These are phyloP conservation scores for Drosophila saltans DNA, from an alignment of 1,140 invertebrate species.

Conservation along the genomic window DNA sequence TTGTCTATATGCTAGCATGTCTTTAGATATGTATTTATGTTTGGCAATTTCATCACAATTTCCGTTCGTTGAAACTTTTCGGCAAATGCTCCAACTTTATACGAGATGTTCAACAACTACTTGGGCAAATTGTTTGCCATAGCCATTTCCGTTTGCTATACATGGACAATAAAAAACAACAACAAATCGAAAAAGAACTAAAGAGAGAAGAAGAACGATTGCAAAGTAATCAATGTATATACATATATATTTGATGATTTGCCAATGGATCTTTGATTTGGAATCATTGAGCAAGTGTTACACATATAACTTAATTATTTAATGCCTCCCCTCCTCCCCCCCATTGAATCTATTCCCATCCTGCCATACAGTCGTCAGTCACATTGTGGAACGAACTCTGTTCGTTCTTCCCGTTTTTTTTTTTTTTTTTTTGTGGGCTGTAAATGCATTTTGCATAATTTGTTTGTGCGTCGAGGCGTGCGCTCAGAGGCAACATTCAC, in stretches of 20 bases:
- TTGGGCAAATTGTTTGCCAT: constrained; percentile 72
- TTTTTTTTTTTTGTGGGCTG: constrained; percentile 25
- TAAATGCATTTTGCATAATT: constrained; percentile 79
- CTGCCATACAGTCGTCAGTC: no score
- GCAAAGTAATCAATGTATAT: constrained; percentile 3
- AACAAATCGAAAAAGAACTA: not conserved
- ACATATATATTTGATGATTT: constrained; percentile 1
- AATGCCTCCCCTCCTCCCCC: constrained; percentile 30
- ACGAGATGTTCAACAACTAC: constrained; percentile 65
- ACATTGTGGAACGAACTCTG: no score
- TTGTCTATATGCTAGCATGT: constrained; percentile 42
- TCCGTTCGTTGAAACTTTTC: constrained; percentile 53
- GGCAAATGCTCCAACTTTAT: constrained; percentile 18
- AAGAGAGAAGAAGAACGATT: not conserved
- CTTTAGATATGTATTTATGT: constrained; percentile 35
- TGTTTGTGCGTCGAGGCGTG: constrained; percentile 71
- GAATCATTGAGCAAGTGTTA: constrained; percentile 34
- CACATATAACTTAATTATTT: constrained; percentile 66
- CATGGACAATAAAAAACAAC: constrained; percentile 27
- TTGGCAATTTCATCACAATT: constrained; percentile 58
- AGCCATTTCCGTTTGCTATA: constrained; percentile 63
- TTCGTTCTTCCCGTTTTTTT: no score
- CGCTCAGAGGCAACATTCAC: constrained; percentile 37
- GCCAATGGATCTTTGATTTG: not conserved
- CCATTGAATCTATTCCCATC: no score